phyloP scores from a whole-genome alignment of 2,888 invertebrate species.

The Molorchus minor region DNA sequence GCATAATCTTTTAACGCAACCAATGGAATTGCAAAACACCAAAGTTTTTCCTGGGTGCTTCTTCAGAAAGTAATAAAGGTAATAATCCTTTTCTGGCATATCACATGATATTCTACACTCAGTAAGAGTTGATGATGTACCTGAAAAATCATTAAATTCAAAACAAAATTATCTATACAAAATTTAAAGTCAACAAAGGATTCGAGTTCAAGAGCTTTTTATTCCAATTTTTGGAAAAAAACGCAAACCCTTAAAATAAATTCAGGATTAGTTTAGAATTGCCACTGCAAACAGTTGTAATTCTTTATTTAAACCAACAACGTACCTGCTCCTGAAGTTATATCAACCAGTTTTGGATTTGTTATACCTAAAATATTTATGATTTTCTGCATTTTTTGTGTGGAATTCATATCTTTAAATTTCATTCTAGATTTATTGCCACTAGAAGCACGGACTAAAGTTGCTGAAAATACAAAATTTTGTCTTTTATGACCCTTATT shows the following conservation, averaged over 20 bases:
- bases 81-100: slow-evolving; percentile 86
- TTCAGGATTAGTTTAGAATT: no score
- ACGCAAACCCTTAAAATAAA: no score
- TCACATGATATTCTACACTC: slow-evolving; percentile 85
- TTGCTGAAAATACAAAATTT: slow-evolving; percentile 97
- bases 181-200: not conserved
- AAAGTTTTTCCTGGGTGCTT: slow-evolving; percentile 90
- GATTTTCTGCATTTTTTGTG: slow-evolving; percentile 79
- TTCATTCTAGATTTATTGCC: slow-evolving; percentile 74
- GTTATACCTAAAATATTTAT: slow-evolving; percentile 85
- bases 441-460: slow-evolving; percentile 90
- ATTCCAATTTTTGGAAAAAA: no score
- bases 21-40: slow-evolving; percentile 94
- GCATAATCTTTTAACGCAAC: slow-evolving; percentile 84
- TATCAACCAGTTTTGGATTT: slow-evolving; percentile 92
- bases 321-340: slow-evolving; percentile 80
- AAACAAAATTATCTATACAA: not conserved
- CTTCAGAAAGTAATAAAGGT: slow-evolving; percentile 89
- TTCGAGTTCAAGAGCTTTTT: no score
- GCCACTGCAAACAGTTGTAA: no score
- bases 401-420: slow-evolving; percentile 73
- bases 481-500: slow-evolving; percentile 78
- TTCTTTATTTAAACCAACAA: no score
- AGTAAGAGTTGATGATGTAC: slow-evolving; percentile 83
- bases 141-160: slow-evolving; percentile 61